Base-by-base conservation (phyloP, 2,888 invertebrate species). In the Trypoxylon attenuatum region DNA sequence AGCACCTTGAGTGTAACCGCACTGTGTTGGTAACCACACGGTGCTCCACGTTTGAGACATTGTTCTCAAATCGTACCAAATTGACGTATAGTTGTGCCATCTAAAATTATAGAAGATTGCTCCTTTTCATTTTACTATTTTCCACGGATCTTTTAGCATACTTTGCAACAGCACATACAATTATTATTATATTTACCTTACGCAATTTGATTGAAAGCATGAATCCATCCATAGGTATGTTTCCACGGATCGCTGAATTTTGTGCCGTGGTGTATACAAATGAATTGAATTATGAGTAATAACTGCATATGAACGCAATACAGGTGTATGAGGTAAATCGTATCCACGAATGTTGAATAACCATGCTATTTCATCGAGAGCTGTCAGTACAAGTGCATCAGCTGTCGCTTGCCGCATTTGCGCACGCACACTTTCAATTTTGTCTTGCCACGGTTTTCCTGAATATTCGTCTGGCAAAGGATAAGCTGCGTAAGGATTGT, bases 311-410 rank as follows among this genome's bases (percentile, higher is more conserved):
- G 94, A 92, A 80, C 93, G 92, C 5, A 96, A 88, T 15, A 95
- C 91, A 0, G 97, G 96, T 0, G 93, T 94, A 83, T 92, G 93
- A 0, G 93, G 93, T 68, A 95, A 89, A 87, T 97, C 97, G 57
- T 91, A 89, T 0, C 96, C 96, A n/a, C 97, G 90, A 15, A 97
- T 91, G 85, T 97, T 97, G 27, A 96, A 89, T 25, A 97, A 87
- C 94, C 96, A 97, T 0, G 96, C 95, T 42, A 94, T 92, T 86
- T 97, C 96, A 77, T 96, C 96, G 54, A 97, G 87, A 0, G 96
- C 93, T 0, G 96, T 95, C 10, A 97, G 89, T 22, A 97, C 90
- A 89, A 96, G 92, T 0, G 94, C 94, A 75, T 94, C 93, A 0
- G 91, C 93, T 0, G 89, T 89, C n/a, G 89, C 85, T 2, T 89